phyloP scores from a whole-genome alignment of 2,113 vertebrate genomes.

The Pyxicephalus adspersus region DNA sequence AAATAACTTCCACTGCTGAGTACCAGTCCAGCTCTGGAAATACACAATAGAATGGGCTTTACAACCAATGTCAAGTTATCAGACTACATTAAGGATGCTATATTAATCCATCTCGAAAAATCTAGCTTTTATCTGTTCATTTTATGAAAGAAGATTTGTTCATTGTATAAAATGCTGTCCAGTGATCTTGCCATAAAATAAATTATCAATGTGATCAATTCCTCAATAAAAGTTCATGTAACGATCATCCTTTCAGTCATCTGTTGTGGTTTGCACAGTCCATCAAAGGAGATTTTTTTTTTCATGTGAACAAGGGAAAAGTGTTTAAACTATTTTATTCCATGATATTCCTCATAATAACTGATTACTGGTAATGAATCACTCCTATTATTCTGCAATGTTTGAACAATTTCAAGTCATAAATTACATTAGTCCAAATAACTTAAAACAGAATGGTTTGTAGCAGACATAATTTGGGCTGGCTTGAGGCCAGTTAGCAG shows the following conservation, averaged over 20 bases:
- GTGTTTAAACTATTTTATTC: conserved; percentile 47
- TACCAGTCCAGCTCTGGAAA: conserved; percentile 15
- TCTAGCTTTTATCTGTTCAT: conserved; percentile 5
- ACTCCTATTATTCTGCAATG: conserved; percentile 64
- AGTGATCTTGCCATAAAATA: conserved; percentile 16
- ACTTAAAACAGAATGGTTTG: conserved; percentile 75
- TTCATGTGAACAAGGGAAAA: conserved; percentile 12
- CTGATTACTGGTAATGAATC: conserved; percentile 43
- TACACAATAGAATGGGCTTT: not conserved
- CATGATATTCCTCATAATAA: conserved; percentile 62
- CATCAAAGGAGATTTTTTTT: conserved; percentile 23
- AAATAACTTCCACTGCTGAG: conserved; percentile 13
- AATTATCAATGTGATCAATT: conserved; percentile 4
- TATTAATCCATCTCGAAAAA: conserved; percentile 18
- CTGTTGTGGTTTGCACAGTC: not conserved
- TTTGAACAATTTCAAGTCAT: conserved; percentile 74
- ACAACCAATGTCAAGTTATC: conserved; percentile 11
- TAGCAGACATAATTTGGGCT: conserved; percentile 73
- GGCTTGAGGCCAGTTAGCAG: conserved; percentile 81
- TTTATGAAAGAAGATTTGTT: conserved; percentile 43
- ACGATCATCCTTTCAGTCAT: not conserved
- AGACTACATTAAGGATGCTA: conserved; percentile 8
- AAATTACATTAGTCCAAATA: conserved; percentile 81
- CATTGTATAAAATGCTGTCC: conserved; percentile 39
- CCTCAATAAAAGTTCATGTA: conserved; percentile 15